These are phyloP conservation scores for Corythornis cristatus DNA, from an alignment of 2,113 vertebrate species.

Conservation along the genomic window DNA sequence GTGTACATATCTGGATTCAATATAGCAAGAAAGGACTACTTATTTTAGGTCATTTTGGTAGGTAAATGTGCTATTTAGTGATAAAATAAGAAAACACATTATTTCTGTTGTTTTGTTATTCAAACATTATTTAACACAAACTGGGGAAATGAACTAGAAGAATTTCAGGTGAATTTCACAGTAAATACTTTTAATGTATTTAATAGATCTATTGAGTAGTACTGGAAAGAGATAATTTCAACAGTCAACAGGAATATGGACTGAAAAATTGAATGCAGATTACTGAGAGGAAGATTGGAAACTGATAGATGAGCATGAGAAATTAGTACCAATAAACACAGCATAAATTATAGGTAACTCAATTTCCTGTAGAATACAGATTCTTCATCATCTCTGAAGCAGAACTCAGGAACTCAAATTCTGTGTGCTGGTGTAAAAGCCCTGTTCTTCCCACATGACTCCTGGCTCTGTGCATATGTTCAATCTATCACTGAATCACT, in stretches of 20 bases:
- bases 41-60: background rate
- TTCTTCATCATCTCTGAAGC: background rate
- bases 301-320: background rate
- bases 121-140: background rate
- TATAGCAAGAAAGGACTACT: background rate
- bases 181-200: background rate
- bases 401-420: background rate
- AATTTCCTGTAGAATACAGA: background rate
- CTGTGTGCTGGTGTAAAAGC: background rate
- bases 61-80: background rate
- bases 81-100: background rate
- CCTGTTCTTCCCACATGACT: background rate
- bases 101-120: background rate
- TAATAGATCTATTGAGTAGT: background rate
- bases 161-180: constrained; percentile 1
- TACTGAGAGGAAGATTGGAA: background rate
- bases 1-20: background rate
- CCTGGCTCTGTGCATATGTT: background rate
- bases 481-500: background rate
- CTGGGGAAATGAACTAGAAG: background rate
- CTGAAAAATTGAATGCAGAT: background rate
- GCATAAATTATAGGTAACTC: background rate
- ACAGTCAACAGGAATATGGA: background rate
- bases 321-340: constrained; percentile 16
- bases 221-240: constrained; percentile 5